Base-by-base conservation (phyloP, 1,140 invertebrate genomes). In the Contarinia nasturtii region DNA sequence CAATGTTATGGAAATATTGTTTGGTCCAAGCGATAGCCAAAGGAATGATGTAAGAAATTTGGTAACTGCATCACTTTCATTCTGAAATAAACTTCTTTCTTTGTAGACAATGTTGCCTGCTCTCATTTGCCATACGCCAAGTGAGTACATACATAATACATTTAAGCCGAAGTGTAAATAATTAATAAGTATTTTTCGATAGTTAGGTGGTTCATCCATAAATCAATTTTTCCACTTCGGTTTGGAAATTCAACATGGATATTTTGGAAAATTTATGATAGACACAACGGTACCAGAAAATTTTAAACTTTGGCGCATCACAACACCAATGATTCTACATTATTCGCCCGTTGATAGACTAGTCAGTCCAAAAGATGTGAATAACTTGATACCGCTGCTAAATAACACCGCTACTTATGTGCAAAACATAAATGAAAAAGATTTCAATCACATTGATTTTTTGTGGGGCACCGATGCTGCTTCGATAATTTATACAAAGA, bases 181-280 rank as follows among this genome's bases (percentile, higher is more conserved):
- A n/a, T n/a, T n/a, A n/a, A n/a, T n/a, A n/a, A n/a, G n/a, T n/a
- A n/a, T n/a, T n/a, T n/a, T n/a, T n/a, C n/a, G n/a, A n/a, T n/a
- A n/a, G n/a, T n/a, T n/a, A n/a, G n/a, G n/a, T 7, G 86, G 86
- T 14, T 75, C 82, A 1, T 81, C 83, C 0, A 73, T 74, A 41
- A 77, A 79, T 54, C 83, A 88, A 57, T 59, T 90, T 7, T 65
- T 80, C 14, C 81, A 85, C 56, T 83, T 69, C 53, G 75, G 70
- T 0, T 81, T 80, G 54, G 65, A 68, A 10, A 64, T 69, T 2
- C 55, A 67, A 14, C 67, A 59, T 0, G 65, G 61, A 0, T 55
- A 58, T 0, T 73, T 73, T 44, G 54, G 60, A 0, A 59, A 67
- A 45, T 73, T 58, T 42, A 68, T 72, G 56, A 63, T 67, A 15